Conservation (phyloP, 2,113 vertebrate species). For the Solea solea region DNA sequence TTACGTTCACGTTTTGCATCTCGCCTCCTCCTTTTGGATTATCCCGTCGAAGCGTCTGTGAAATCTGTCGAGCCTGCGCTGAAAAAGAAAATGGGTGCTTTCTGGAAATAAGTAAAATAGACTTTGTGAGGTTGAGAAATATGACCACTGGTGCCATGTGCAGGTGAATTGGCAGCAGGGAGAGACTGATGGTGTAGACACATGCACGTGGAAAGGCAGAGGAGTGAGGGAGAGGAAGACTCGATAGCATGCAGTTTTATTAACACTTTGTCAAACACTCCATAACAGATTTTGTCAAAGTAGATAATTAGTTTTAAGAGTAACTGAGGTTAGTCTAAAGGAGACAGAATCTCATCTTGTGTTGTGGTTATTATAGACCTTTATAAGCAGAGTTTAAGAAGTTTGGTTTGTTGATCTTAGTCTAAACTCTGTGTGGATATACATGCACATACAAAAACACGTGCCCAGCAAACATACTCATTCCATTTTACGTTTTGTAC, state of each 20-base stretch:
- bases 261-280: not conserved
- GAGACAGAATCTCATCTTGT: not conserved
- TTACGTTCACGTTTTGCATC: no score
- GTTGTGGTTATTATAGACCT: no score
- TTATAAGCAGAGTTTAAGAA: no score
- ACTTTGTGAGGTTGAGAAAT: constrained; percentile 5
- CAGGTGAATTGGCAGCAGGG: not conserved
- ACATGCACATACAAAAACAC: no score
- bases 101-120: not conserved
- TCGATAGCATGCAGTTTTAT: not conserved
- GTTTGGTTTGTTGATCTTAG: no score
- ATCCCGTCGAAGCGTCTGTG: not conserved
- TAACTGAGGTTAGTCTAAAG: not conserved
- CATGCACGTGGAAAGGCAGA: not conserved
- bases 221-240: not conserved
- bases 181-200: not conserved
- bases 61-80: constrained; percentile 8
- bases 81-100: not conserved
- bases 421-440: no score
- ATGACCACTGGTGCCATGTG: not conserved
- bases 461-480: not conserved
- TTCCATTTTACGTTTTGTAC: no score
- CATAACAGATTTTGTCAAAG: not conserved
- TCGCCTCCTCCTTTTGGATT: no score
- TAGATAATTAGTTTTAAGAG: not conserved